These are phyloP conservation scores for Chelmon rostratus DNA, from an alignment of 2,797 vertebrate genomes.

Conservation along the genomic window DNA sequence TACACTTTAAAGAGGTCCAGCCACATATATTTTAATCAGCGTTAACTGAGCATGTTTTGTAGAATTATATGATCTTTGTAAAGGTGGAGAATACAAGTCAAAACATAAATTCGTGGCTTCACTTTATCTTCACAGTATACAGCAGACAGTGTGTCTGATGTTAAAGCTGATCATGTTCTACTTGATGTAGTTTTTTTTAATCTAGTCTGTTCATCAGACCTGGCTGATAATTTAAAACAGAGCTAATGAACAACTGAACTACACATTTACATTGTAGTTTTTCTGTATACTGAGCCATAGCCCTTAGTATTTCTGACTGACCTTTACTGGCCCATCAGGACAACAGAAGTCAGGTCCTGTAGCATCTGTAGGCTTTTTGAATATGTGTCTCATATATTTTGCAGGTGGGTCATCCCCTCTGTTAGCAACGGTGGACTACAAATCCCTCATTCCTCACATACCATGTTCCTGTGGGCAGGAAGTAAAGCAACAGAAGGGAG, in stretches of 20 bases:
- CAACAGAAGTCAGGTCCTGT: not conserved
- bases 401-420: conserved; percentile 87
- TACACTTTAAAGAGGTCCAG: not conserved
- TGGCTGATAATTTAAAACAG: no score
- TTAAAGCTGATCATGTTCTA: no score
- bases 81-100: not conserved
- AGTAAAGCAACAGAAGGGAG: conserved; percentile 88
- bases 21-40: not conserved
- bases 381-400: conserved; percentile 67
- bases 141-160: no score
- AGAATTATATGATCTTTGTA: not conserved
- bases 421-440: conserved; percentile 79
- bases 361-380: conserved; percentile 5
- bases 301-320: not conserved
- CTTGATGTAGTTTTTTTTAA: not conserved
- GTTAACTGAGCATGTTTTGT: no score
- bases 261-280: not conserved
- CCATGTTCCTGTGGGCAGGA: conserved; percentile 97
- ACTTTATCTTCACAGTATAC: no score
- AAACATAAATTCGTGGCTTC: no score
- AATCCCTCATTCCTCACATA: conserved; percentile 78
- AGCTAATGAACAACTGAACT: no score
- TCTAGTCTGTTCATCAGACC: not conserved
- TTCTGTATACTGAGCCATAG: no score
- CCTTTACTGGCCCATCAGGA: not conserved